Percentiles rank a stretch among this genome's conserved stretches.
phyloP scores from a whole-genome alignment of 2,113 vertebrate species.

The Benitochromis conjunctus region DNA sequence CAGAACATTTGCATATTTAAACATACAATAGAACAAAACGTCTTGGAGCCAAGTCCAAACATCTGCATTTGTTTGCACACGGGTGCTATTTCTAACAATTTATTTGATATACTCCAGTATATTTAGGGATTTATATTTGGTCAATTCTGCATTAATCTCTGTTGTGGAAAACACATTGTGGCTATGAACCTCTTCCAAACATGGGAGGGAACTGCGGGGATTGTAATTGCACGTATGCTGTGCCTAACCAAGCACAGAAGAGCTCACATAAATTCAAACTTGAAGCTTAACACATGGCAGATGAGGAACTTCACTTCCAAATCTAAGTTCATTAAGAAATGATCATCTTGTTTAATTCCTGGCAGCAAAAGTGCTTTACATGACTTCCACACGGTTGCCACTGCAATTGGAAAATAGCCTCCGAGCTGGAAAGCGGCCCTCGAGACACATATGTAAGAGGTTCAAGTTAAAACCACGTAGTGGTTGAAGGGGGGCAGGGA shows the following conservation, averaged over 20 bases:
- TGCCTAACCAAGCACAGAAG: constrained; percentile 58
- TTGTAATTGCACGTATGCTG: constrained; percentile 54
- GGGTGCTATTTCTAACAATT: constrained; percentile 59
- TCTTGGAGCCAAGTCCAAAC: constrained; percentile 30
- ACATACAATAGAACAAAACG: neutral
- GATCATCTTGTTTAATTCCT: constrained; percentile 17
- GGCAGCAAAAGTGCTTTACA: neutral
- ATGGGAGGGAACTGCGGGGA: constrained; percentile 32
- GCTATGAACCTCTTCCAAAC: constrained; percentile 53
- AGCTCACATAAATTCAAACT: constrained; percentile 42
- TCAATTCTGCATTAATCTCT: constrained; percentile 59
- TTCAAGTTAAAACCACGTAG: constrained; percentile 30
- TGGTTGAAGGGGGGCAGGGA: neutral
- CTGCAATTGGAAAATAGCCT: constrained; percentile 1
- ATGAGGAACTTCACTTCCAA: constrained; percentile 16
- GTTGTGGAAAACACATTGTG: constrained; percentile 57
- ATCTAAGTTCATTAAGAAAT: constrained; percentile 41
- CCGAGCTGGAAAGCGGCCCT: neutral
- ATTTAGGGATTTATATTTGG: constrained; percentile 55
- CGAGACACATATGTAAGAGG: constrained; percentile 17
- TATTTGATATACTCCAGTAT: constrained; percentile 53
- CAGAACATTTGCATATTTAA: neutral
- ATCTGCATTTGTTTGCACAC: constrained; percentile 46
- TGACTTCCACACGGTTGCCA: neutral
- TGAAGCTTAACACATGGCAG: constrained; percentile 38